Conservation (phyloP, 2,888 invertebrate genomes). For the Encarsia formosa region DNA sequence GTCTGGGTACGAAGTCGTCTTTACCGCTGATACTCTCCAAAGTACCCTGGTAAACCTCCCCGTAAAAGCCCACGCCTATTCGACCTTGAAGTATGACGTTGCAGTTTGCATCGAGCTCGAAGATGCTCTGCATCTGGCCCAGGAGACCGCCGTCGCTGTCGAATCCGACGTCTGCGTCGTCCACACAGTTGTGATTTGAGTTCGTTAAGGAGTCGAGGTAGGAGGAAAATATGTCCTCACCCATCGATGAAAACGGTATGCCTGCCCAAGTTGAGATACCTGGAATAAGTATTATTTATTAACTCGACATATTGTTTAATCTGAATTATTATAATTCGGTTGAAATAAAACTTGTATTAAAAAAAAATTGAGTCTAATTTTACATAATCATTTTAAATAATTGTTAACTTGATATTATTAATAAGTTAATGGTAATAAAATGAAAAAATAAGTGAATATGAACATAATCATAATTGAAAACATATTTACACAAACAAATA, state of each 20-base stretch:
- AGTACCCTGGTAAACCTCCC: conserved; percentile 76
- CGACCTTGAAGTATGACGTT: conserved; percentile 60
- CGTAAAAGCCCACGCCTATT: conserved; percentile 78
- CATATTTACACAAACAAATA: too few species aligned
- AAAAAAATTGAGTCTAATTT: too few species aligned
- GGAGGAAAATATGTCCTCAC: conserved; percentile 37
- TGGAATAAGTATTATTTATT: too few species aligned
- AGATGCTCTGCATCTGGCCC: conserved; percentile 55
- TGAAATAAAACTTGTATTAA: too few species aligned
- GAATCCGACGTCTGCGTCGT: conserved; percentile 25
- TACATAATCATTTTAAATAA: too few species aligned
- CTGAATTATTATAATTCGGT: too few species aligned
- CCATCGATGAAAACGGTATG: conserved; percentile 9
- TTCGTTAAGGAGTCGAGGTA: conserved; percentile 41
- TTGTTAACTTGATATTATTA: too few species aligned
- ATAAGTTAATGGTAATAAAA: too few species aligned
- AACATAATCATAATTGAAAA: too few species aligned
- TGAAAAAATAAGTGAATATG: too few species aligned
- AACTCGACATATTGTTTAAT: too few species aligned
- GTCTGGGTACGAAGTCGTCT: conserved; percentile 53
- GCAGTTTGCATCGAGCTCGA: conserved; percentile 58
- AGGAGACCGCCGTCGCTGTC: conserved; percentile 32
- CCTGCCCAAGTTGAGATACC: too few species aligned
- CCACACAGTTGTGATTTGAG: conserved; percentile 30
- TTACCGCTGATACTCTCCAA: conserved; percentile 58